phyloP scores from a whole-genome alignment of 1,140 invertebrate species.

The Ips typographus region DNA sequence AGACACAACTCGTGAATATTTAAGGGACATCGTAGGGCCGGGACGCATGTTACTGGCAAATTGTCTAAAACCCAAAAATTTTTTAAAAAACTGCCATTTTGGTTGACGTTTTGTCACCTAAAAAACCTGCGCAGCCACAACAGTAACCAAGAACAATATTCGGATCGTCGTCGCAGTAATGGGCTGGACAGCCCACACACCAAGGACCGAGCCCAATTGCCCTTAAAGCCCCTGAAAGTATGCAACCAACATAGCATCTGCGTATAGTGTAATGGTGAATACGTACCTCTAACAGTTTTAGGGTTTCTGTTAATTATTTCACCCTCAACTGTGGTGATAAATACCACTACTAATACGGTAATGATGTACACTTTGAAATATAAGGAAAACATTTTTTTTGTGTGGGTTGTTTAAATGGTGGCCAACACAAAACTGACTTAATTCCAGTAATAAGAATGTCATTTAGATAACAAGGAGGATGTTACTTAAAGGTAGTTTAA shows the following conservation, averaged over 20 bases:
- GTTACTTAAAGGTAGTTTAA: no score
- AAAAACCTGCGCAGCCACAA: slow-evolving; percentile 61
- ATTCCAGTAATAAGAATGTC: no score
- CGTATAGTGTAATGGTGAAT: no score
- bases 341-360: no score
- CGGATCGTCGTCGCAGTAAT: slow-evolving; percentile 61
- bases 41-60: slow-evolving; percentile 57
- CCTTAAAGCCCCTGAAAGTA: slow-evolving; percentile 9
- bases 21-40: slow-evolving; percentile 57
- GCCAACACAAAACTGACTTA: no score
- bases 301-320: no score
- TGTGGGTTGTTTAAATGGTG: no score
- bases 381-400: no score
- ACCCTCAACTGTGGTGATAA: no score
- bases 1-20: slow-evolving; percentile 57
- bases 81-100: not conserved
- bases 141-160: slow-evolving; percentile 63
- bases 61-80: slow-evolving; percentile 49
- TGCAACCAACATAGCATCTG: not conserved
- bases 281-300: no score
- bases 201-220: slow-evolving; percentile 9
- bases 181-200: slow-evolving; percentile 59
- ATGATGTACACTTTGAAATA: no score
- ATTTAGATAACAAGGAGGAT: no score
- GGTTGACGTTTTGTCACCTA: not conserved